Evolutionary conservation across 2,888 invertebrate genomes (phyloP).

Genomic region (Cheilosia variabilis): DNA sequence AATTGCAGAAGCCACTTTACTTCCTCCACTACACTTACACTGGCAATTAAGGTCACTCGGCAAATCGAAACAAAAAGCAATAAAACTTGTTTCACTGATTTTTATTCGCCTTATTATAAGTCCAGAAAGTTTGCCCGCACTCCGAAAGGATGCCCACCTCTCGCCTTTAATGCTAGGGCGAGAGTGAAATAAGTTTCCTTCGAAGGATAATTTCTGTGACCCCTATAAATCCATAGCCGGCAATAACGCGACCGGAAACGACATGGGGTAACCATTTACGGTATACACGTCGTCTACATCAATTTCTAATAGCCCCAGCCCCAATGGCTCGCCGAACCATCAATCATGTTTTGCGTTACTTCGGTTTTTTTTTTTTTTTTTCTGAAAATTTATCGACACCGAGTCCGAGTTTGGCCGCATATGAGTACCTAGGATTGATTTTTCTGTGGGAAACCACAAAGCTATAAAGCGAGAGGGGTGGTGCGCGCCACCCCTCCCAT

Average conservation of each 20-base stretch:
- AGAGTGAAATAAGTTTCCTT: slow-evolving; percentile 10
- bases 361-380: slow-evolving; percentile 16
- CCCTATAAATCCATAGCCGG: slow-evolving; percentile 55
- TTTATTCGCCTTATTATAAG: slow-evolving; percentile 17
- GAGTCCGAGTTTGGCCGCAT: slow-evolving; percentile 48
- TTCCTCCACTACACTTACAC: slow-evolving; percentile 8
- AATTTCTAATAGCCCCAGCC: slow-evolving; percentile 38
- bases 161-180: background rate
- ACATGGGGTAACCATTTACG: slow-evolving; percentile 47
- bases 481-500: too few species aligned
- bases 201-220: slow-evolving; percentile 31
- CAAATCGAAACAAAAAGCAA: slow-evolving; percentile 34
- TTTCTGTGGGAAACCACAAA: background rate
- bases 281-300: slow-evolving; percentile 32
- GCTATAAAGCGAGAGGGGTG: too few species aligned
- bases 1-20: slow-evolving; percentile 22
- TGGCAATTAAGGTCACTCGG: slow-evolving; percentile 35
- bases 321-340: slow-evolving; percentile 52
- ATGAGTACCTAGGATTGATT: slow-evolving; percentile 10
- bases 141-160: background rate
- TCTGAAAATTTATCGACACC: slow-evolving; percentile 55
- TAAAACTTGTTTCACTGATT: slow-evolving; percentile 29
- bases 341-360: slow-evolving; percentile 61
- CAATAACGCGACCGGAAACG: slow-evolving; percentile 55
- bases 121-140: background rate